A percentile compares a stretch with the other conserved stretches of the same genome.
Evolutionary conservation across 2,888 invertebrate genomes (phyloP).

Genomic region (Nomada ruficornis): DNA sequence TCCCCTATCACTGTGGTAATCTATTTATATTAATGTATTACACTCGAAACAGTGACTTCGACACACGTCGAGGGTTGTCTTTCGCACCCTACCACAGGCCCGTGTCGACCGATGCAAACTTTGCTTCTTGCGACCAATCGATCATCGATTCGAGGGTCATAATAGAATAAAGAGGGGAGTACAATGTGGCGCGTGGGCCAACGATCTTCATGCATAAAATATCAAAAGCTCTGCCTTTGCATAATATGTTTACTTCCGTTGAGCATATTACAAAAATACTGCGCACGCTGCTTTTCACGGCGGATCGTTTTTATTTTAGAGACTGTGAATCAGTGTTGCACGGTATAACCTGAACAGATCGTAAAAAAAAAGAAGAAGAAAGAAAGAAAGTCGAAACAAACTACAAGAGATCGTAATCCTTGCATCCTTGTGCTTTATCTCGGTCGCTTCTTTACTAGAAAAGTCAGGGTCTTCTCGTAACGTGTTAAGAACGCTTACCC

Average conservation of each 20-base stretch:
- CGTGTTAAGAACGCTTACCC: conserved; percentile 14
- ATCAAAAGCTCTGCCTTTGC: not conserved
- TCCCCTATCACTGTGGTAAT: no score
- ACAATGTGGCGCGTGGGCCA: conserved; percentile 8
- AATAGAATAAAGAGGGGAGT: conserved; percentile 18
- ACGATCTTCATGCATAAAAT: conserved; percentile 13
- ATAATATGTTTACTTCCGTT: not conserved
- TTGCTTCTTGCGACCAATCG: conserved; percentile 22
- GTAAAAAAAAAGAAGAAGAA: not conserved
- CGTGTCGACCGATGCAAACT: not conserved
- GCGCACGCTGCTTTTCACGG: no score
- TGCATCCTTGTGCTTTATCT: not conserved
- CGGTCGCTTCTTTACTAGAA: not conserved
- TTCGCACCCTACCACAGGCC: no score
- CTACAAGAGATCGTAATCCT: conserved; percentile 9
- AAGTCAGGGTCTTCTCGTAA: conserved; percentile 1
- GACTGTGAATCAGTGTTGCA: not conserved
- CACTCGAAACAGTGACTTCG: no score
- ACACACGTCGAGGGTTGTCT: no score
- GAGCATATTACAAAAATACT: no score
- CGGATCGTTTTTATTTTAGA: no score
- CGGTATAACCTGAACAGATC: not conserved
- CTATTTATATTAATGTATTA: no score
- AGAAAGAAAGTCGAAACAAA: no score
- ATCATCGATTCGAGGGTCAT: conserved; percentile 32